Base-by-base conservation (phyloP, 2,797 vertebrate species). In the Galago senegalensis region DNA sequence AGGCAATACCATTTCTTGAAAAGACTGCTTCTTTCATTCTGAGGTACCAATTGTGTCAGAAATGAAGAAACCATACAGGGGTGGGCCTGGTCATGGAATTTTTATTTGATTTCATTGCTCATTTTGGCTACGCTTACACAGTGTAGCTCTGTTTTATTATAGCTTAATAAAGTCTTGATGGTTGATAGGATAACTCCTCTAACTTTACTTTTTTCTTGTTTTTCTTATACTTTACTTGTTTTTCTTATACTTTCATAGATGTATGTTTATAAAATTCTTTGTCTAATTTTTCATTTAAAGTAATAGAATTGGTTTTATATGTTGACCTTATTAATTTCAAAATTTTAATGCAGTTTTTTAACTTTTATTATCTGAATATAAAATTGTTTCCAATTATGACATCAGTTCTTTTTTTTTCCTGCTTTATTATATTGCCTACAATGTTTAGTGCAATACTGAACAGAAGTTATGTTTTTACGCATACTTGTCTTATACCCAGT, bases 261-360 rank as follows among this genome's bases (percentile, higher is more conserved):
- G 21, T 58, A 10, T 14, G 40, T 93, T 49, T 31, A 79, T 31
- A 60, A 83, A 77, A 87, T 67, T 79, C 31, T 83, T 67, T 73
- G 70, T 88, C 70, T 72, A 70, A 79, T 79, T 87, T 53, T 20
- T 73, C 60, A 27, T 43, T 72, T 67, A 79, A 93, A 72, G 69
- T 4, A 61, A 72, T 23, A 37, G 5, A 67, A 16, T 58, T 29
- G 10, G 31, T 53, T 95, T 87, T 72, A 56, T 49, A 76, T 49
- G 76, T 4, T 72, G 16, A 49, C 14, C 2, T 67, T 91, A 91
- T 20, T 40, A 56, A 83, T 53, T 56, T 13, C 23, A 88, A 77
- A 11, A 80, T 67, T 85, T 67, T 93, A 53, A 43, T n/a, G 18
- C 1, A 79, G 20, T n/a, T 82, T 86, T 90, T 93, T n/a, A 8